phyloP scores from a whole-genome alignment of 2,888 invertebrate genomes.

The Xestoiulus laeticollis region DNA sequence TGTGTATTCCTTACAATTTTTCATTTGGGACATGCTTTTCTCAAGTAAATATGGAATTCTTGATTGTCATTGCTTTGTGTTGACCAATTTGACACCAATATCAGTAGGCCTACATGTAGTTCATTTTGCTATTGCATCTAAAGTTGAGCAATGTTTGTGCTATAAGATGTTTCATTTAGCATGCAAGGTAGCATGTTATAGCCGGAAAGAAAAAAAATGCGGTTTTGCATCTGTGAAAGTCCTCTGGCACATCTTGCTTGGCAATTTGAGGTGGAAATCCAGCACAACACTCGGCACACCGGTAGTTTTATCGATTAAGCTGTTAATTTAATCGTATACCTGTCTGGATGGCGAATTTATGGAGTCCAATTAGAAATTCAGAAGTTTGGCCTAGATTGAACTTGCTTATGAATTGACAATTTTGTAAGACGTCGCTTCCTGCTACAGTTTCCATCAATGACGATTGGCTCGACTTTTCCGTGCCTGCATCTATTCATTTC shows the following conservation, averaged over 20 bases:
- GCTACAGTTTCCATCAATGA: background rate
- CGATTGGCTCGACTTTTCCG: background rate
- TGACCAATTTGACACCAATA: background rate
- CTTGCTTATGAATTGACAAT: background rate
- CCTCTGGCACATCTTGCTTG: background rate
- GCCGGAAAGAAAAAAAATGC: background rate
- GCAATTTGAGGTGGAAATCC: background rate
- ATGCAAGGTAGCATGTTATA: background rate
- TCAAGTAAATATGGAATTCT: background rate
- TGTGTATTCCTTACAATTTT: no score
- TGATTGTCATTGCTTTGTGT: background rate
- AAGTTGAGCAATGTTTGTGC: no score
- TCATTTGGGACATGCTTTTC: background rate
- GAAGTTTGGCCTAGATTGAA: slow-evolving; percentile 36
- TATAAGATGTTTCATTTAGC: background rate
- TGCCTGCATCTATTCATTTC: background rate
- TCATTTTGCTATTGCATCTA: no score
- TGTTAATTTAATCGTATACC: slow-evolving; percentile 1
- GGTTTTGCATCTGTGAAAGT: background rate
- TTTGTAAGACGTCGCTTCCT: background rate
- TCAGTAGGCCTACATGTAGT: no score
- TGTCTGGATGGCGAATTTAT: background rate
- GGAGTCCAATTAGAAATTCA: background rate
- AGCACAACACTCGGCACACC: background rate
- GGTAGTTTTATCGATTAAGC: background rate